Evolutionary conservation across 1,140 invertebrate genomes (phyloP).

Genomic region (Listronotus oregonensis): DNA sequence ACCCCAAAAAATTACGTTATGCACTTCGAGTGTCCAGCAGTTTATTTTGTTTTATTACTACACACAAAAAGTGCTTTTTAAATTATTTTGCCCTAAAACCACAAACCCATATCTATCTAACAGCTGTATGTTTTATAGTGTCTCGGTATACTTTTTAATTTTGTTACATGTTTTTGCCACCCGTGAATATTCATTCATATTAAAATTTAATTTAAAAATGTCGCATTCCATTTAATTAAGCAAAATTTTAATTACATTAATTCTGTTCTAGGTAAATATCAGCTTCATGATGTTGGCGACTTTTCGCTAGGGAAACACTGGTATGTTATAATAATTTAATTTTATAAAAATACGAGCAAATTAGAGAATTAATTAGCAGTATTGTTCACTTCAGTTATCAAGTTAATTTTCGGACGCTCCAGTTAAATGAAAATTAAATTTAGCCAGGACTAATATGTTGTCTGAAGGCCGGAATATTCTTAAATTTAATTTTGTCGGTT

Average conservation of each 20-base stretch:
- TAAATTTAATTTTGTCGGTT: not conserved
- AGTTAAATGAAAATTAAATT: constrained; percentile 22
- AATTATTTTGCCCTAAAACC: too few species aligned
- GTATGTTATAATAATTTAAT: constrained; percentile 29
- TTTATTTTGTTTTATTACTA: too few species aligned
- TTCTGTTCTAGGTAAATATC: constrained; percentile 20
- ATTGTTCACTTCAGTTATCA: constrained; percentile 27
- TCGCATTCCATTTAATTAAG: constrained; percentile 19
- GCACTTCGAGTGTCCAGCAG: too few species aligned
- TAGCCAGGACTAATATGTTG: not conserved
- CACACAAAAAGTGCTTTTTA: too few species aligned
- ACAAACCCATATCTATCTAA: too few species aligned
- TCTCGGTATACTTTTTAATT: too few species aligned
- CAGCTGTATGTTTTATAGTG: too few species aligned
- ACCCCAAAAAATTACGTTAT: too few species aligned
- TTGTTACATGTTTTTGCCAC: too few species aligned
- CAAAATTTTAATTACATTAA: constrained; percentile 13
- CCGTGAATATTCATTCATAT: too few species aligned
- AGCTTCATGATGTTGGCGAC: not conserved
- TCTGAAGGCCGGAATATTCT: not conserved
- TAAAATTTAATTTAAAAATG: constrained; percentile 7
- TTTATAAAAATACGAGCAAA: constrained; percentile 25
- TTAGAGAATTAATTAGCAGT: constrained; percentile 28
- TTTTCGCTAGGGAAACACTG: not conserved
- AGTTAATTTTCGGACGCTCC: constrained; percentile 22